phyloP scores from a whole-genome alignment of 2,888 invertebrate species.

The Teinopalpus imperialis region DNA sequence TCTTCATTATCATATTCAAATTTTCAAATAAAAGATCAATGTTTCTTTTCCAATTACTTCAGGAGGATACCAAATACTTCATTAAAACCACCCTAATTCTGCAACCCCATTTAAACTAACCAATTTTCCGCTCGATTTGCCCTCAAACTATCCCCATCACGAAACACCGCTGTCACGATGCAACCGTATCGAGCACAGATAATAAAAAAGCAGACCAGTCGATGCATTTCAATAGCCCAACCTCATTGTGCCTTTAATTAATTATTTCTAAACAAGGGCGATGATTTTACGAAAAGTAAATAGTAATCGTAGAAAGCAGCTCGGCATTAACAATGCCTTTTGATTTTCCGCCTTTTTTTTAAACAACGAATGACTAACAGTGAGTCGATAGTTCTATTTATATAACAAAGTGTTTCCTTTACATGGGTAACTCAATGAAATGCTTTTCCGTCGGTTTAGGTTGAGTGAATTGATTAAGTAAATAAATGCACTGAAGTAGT shows the following conservation, averaged over 20 bases:
- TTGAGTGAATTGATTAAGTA: slow-evolving; percentile 7
- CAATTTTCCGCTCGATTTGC: slow-evolving; percentile 80
- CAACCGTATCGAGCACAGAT: slow-evolving; percentile 44
- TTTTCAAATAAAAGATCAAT: too few species aligned
- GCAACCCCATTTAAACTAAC: slow-evolving; percentile 47
- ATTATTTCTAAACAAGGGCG: slow-evolving; percentile 78
- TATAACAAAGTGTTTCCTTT: slow-evolving; percentile 39
- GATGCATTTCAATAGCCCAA: slow-evolving; percentile 47
- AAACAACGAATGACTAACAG: slow-evolving; percentile 39
- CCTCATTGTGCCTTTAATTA: slow-evolving; percentile 73
- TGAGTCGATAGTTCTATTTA: slow-evolving; percentile 37
- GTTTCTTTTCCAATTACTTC: slow-evolving; percentile 24
- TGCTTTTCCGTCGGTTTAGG: slow-evolving; percentile 14
- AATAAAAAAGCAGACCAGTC: slow-evolving; percentile 49
- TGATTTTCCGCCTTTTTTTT: slow-evolving; percentile 57
- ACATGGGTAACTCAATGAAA: slow-evolving; percentile 18
- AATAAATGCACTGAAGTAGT: slow-evolving; percentile 1
- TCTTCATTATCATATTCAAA: too few species aligned
- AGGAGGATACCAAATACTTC: slow-evolving; percentile 26
- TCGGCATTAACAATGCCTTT: slow-evolving; percentile 66
- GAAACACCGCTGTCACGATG: slow-evolving; percentile 61
- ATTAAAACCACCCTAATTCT: slow-evolving; percentile 35
- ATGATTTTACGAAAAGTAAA: slow-evolving; percentile 79
- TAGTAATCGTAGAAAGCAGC: slow-evolving; percentile 64
- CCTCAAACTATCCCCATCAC: slow-evolving; percentile 58